Percentiles rank a stretch among this genome's conserved stretches.
These are phyloP conservation scores for Speoplatyrhinus poulsoni DNA, from an alignment of 2,113 vertebrate genomes.

Conservation along the genomic window DNA sequence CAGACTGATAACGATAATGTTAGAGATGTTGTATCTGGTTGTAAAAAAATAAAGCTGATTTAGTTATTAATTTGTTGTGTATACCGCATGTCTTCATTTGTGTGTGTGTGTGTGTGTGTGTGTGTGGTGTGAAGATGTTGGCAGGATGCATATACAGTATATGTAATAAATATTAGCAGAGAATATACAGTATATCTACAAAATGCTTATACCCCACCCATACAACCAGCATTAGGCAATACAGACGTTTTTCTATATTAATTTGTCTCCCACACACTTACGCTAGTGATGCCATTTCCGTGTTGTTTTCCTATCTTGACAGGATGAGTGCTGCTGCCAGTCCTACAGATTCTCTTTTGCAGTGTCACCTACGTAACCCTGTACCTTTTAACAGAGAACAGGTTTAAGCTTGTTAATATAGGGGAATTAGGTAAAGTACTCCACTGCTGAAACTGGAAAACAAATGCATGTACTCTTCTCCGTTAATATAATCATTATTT, in stretches of 20 bases:
- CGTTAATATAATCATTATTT: too few species aligned
- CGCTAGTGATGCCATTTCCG: too few species aligned
- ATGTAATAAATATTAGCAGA: background rate
- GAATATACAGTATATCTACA: too few species aligned
- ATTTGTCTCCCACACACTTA: too few species aligned
- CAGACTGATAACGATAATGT: constrained; percentile 8
- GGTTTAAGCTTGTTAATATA: constrained; percentile 52
- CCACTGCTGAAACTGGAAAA: constrained; percentile 30
- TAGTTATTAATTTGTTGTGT: constrained; percentile 58
- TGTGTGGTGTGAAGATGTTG: background rate
- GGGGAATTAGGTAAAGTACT: constrained; percentile 16
- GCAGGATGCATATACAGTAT: background rate
- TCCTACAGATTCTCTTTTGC: constrained; percentile 18
- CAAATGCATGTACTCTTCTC: constrained; percentile 19
- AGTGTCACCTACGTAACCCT: constrained; percentile 36
- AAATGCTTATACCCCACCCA: too few species aligned
- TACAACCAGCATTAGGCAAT: too few species aligned
- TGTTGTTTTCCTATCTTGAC: background rate
- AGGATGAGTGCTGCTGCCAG: background rate
- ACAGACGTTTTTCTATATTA: too few species aligned
- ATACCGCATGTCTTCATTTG: constrained; percentile 17
- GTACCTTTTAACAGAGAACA: constrained; percentile 40
- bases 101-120: constrained; percentile 1
- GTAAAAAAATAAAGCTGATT: constrained; percentile 72
- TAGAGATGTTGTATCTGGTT: constrained; percentile 58